These are phyloP conservation scores for Paratilapia polleni DNA, from an alignment of 2,113 vertebrate genomes.

Conservation along the genomic window DNA sequence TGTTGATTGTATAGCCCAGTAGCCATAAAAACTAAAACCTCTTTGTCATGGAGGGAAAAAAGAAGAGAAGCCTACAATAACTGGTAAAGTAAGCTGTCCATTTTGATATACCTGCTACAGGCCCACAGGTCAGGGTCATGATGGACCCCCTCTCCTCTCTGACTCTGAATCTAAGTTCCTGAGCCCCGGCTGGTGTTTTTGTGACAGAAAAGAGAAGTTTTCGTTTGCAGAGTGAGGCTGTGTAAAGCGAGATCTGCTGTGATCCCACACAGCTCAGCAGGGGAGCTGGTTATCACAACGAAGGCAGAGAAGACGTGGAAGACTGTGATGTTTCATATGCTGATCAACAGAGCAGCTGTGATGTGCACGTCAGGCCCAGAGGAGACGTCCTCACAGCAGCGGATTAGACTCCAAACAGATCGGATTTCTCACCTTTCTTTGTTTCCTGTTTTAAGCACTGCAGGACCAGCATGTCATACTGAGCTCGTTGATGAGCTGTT, in stretches of 20 bases:
- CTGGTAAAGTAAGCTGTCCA: background rate
- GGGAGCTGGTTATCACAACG: background rate
- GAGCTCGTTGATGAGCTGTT: background rate
- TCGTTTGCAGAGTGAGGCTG: slow-evolving; percentile 21
- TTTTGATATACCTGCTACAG: background rate
- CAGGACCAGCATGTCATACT: background rate
- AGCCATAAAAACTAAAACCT: background rate
- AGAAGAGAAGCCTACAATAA: background rate
- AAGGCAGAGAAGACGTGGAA: background rate
- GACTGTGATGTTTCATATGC: background rate
- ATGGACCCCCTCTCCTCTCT: background rate
- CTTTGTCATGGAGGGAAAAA: background rate
- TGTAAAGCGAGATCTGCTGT: slow-evolving; percentile 13
- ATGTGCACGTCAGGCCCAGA: background rate
- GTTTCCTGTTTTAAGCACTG: background rate
- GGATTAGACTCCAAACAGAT: background rate
- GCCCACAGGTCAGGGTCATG: background rate
- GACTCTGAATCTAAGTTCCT: slow-evolving; percentile 36
- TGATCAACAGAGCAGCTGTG: background rate
- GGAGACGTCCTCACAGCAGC: background rate
- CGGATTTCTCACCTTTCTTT: background rate
- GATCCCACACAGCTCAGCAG: slow-evolving; percentile 33
- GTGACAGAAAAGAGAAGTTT: slow-evolving; percentile 20
- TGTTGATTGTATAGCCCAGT: too few species aligned
- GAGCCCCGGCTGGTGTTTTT: slow-evolving; percentile 61